phyloP scores from a whole-genome alignment of 92 coral and sea anemone genomes.

The Meandrina meandrites region DNA sequence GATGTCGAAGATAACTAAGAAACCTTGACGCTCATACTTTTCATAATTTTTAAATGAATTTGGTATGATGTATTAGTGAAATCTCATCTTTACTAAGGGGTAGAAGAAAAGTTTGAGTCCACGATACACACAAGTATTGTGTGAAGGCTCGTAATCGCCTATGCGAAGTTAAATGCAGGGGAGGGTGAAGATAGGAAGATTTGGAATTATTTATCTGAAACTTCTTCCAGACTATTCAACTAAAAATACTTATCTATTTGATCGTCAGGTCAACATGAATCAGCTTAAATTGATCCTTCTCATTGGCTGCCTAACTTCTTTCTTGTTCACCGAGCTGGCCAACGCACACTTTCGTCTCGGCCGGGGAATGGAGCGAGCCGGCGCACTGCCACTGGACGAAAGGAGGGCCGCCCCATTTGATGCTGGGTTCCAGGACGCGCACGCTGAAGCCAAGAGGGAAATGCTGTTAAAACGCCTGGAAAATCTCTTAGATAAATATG shows the following conservation, averaged over 20 bases:
- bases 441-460: slow-evolving; percentile 31
- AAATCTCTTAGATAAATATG: slow-evolving; percentile 31
- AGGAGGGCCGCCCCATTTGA: slow-evolving; percentile 14
- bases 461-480: slow-evolving; percentile 29
- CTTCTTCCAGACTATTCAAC: background rate
- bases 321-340: slow-evolving; percentile 52
- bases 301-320: slow-evolving; percentile 41
- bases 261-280: slow-evolving; percentile 25
- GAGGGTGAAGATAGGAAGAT: background rate
- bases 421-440: slow-evolving; percentile 6
- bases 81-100: background rate
- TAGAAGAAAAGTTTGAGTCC: background rate
- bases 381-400: slow-evolving; percentile 21
- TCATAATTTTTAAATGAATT: background rate
- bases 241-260: background rate
- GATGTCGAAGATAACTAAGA: background rate
- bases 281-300: slow-evolving; percentile 44
- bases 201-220: no score
- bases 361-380: slow-evolving; percentile 45
- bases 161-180: background rate
- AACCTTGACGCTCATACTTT: background rate
- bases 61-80: background rate
- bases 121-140: no score
- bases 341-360: slow-evolving; percentile 74
- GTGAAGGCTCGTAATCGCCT: background rate